Evolutionary conservation across 2,113 vertebrate genomes (phyloP).

Genomic region (Psilopsiagon aymara): DNA sequence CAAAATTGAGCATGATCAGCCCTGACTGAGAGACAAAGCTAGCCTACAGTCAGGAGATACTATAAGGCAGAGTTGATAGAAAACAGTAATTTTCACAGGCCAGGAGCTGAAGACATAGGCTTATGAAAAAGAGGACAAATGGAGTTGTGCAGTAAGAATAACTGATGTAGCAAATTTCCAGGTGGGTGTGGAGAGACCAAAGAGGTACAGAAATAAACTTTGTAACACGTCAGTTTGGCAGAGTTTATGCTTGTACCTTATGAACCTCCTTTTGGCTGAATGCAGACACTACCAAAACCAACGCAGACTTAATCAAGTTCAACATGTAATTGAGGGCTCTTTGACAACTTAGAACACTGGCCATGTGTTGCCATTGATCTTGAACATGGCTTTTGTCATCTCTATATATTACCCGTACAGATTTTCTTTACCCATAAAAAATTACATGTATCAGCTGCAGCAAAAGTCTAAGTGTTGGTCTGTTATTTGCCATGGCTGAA

Average conservation of each 20-base stretch:
- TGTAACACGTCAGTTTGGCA: not conserved
- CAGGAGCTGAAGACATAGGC: not conserved
- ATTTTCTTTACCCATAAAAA: not conserved
- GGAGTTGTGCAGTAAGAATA: not conserved
- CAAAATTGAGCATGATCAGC: not conserved
- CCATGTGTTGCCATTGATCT: not conserved
- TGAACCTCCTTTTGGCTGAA: not conserved
- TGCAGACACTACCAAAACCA: not conserved
- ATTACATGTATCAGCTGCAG: not conserved
- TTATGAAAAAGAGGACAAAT: not conserved
- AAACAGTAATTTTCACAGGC: not conserved
- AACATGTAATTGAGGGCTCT: not conserved
- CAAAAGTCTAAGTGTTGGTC: not conserved
- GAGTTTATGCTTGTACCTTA: not conserved
- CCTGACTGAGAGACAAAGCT: not conserved
- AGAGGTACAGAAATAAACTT: not conserved
- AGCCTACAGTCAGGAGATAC: not conserved
- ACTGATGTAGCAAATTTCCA: not conserved
- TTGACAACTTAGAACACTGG: not conserved
- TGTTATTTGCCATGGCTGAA: not conserved
- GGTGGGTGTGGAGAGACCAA: not conserved
- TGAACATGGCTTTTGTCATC: not conserved
- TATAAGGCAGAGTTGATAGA: not conserved
- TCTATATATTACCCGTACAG: not conserved
- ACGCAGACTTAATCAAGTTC: not conserved